Evolutionary conservation across 2,888 invertebrate genomes (phyloP).

Genomic region (Antitype chi): DNA sequence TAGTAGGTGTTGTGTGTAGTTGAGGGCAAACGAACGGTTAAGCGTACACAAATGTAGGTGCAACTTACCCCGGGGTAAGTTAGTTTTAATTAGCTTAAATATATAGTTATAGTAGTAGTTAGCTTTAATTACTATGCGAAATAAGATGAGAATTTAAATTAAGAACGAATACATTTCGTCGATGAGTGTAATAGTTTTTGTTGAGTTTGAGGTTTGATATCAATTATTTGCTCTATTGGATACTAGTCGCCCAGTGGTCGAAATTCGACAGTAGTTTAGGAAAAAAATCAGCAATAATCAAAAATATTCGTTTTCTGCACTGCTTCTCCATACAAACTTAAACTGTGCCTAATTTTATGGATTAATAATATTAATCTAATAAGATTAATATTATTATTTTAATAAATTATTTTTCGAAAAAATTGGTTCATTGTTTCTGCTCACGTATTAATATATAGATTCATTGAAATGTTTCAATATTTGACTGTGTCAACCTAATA

Average conservation of each 20-base stretch:
- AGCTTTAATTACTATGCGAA: conserved; percentile 30
- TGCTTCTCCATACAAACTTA: too few relatives aligned
- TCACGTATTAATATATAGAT: not conserved
- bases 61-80: conserved; percentile 45
- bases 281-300: too few relatives aligned
- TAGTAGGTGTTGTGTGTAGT: conserved; percentile 42
- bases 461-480: not conserved
- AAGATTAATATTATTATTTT: too few relatives aligned
- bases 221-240: not conserved
- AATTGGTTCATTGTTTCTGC: too few relatives aligned
- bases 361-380: too few relatives aligned
- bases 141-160: conserved; percentile 25
- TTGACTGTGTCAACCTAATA: not conserved
- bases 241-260: too few relatives aligned
- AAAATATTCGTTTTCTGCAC: too few relatives aligned
- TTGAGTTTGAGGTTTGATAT: not conserved
- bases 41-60: conserved; percentile 35
- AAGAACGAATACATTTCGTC: not conserved
- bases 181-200: conserved; percentile 1
- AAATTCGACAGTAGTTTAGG: too few relatives aligned
- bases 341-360: too few relatives aligned
- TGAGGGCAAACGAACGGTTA: conserved; percentile 46
- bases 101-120: too few relatives aligned
- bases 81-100: conserved; percentile 29
- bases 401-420: too few relatives aligned